phyloP scores from a whole-genome alignment of 37 sponge, comb jelly and placozoan genomes.

The Cliona cf. orientalis region DNA sequence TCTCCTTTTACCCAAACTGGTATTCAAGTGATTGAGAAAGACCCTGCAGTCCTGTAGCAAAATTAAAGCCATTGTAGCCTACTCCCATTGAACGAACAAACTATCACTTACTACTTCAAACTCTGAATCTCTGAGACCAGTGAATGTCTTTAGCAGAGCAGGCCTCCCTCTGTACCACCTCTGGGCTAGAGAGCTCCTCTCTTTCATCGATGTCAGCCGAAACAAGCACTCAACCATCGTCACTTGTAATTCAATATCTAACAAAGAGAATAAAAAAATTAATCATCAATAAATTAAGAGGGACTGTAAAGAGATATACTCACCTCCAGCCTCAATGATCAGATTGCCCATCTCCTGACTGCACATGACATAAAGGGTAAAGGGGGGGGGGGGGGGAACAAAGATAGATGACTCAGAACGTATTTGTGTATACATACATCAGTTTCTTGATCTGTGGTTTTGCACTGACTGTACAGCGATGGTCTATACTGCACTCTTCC shows the following conservation, averaged over 20 bases:
- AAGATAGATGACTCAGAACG: too few relatives aligned
- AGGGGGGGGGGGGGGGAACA: background rate
- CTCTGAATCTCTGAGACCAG: slow-evolving; percentile 18
- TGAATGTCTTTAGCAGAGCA: background rate
- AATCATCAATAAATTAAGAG: background rate
- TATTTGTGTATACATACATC: background rate
- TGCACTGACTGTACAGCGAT: slow-evolving; percentile 1
- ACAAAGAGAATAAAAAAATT: background rate
- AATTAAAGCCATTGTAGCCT: background rate
- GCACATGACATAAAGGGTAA: background rate
- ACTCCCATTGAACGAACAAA: background rate
- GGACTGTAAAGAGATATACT: too few relatives aligned
- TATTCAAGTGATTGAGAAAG: slow-evolving; percentile 49
- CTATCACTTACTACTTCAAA: slow-evolving; percentile 57
- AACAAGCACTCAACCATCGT: slow-evolving; percentile 42
- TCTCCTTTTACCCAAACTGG: background rate
- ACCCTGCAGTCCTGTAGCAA: slow-evolving; percentile 38
- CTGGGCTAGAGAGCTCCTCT: background rate
- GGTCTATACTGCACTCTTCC: slow-evolving; percentile 6
- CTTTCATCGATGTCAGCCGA: slow-evolving; percentile 23
- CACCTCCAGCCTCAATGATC: slow-evolving; percentile 29
- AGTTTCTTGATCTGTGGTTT: background rate
- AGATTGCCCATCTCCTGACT: slow-evolving; percentile 6
- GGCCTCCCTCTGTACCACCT: slow-evolving; percentile 10
- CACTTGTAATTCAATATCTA: slow-evolving; percentile 52